phyloP scores from a whole-genome alignment of 2,113 vertebrate genomes.

The Pleuronectes platessa region DNA sequence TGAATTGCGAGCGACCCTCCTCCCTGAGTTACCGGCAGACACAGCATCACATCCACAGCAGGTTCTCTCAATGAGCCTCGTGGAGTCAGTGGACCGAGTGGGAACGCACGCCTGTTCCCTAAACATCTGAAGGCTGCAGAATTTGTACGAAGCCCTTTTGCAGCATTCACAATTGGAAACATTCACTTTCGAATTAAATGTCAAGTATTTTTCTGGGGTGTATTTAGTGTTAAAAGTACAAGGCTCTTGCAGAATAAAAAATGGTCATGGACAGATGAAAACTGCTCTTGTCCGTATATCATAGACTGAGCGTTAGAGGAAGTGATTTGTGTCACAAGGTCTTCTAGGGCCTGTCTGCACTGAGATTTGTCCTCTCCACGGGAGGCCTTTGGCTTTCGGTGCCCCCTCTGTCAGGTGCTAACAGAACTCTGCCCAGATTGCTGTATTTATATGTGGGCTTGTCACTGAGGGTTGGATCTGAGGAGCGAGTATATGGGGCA shows the following conservation, averaged over 20 bases:
- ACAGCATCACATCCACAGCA: neutral
- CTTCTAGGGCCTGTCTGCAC: slow-evolving; percentile 48
- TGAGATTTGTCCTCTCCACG: slow-evolving; percentile 57
- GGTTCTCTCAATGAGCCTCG: neutral
- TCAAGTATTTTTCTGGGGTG: neutral
- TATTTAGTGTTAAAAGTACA: neutral
- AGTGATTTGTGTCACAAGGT: slow-evolving; percentile 53
- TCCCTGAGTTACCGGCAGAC: neutral
- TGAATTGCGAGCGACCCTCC: neutral
- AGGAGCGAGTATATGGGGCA: slow-evolving; percentile 46
- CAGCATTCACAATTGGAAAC: neutral
- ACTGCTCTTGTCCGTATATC: slow-evolving; percentile 29
- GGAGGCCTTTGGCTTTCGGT: slow-evolving; percentile 31
- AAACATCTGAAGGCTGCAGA: neutral
- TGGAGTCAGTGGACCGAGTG: neutral
- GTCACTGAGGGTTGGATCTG: slow-evolving; percentile 26
- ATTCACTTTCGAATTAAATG: neutral
- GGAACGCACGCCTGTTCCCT: neutral
- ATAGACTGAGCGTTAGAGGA: slow-evolving; percentile 44
- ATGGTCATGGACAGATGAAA: neutral
- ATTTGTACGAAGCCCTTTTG: neutral
- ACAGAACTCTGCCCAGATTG: slow-evolving; percentile 20
- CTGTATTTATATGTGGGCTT: slow-evolving; percentile 39
- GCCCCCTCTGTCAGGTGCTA: slow-evolving; percentile 36
- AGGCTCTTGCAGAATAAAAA: neutral